Evolutionary conservation across 2,888 invertebrate species (phyloP).

Genomic region (Diachrysia chrysitis): DNA sequence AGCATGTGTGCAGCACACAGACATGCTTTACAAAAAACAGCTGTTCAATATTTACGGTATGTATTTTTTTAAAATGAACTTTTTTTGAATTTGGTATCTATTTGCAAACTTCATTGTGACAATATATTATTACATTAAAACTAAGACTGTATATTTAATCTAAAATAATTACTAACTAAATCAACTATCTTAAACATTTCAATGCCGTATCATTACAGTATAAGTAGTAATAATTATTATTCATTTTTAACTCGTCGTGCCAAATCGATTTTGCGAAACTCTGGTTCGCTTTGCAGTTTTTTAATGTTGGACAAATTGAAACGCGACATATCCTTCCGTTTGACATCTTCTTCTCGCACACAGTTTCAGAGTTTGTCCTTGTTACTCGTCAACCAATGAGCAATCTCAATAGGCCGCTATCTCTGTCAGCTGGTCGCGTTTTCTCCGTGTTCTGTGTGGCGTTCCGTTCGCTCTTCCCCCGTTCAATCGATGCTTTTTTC

Average conservation of each 20-base stretch:
- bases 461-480: conserved; percentile 59
- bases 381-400: conserved; percentile 65
- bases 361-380: conserved; percentile 65
- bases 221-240: background rate
- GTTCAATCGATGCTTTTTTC: conserved; percentile 86
- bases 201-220: background rate
- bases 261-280: conserved; percentile 28
- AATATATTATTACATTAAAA: no score
- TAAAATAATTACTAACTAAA: background rate
- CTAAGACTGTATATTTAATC: no score
- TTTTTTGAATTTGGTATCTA: no score
- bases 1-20: no score
- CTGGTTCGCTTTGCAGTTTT: conserved; percentile 48
- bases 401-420: conserved; percentile 67
- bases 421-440: conserved; percentile 66
- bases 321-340: conserved; percentile 78
- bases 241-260: conserved; percentile 12
- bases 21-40: no score
- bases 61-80: no score
- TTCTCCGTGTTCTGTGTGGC: conserved; percentile 58
- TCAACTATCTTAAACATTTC: background rate
- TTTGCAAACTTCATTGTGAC: no score
- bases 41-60: no score
- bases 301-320: conserved; percentile 73
- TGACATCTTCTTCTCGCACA: conserved; percentile 72